phyloP scores from a whole-genome alignment of 1,140 invertebrate genomes.

The Popillia japonica region DNA sequence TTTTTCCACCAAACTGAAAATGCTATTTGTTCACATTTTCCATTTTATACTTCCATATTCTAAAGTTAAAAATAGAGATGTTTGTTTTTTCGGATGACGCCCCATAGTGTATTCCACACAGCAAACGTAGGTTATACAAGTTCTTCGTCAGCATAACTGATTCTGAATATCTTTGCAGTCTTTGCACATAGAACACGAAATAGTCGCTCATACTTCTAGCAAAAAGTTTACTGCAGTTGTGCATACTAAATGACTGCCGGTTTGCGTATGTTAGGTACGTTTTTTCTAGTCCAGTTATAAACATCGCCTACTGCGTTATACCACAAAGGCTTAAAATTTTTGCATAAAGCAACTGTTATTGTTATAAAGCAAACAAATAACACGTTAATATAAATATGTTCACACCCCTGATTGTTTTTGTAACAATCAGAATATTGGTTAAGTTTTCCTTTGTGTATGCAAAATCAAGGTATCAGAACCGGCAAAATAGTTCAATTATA shows the following conservation, averaged over 20 bases:
- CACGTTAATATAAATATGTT: too few species aligned
- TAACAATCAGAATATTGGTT: too few species aligned
- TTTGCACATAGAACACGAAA: neutral
- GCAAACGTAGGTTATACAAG: neutral
- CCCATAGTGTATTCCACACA: neutral
- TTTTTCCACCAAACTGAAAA: neutral
- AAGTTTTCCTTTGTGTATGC: too few species aligned
- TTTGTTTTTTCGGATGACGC: neutral
- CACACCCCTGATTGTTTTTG: too few species aligned
- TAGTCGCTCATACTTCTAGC: neutral
- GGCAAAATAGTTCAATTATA: too few species aligned
- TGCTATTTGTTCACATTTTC: neutral
- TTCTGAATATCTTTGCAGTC: conserved; percentile 15
- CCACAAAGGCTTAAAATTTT: too few species aligned
- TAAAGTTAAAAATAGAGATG: neutral
- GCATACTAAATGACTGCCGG: neutral
- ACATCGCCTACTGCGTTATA: too few species aligned
- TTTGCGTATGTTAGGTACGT: neutral
- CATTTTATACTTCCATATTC: neutral
- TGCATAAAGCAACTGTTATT: too few species aligned
- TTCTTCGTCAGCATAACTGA: conserved; percentile 27
- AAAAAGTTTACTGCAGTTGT: neutral
- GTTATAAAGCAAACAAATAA: too few species aligned
- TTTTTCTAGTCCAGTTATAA: too few species aligned
- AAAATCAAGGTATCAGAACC: too few species aligned